Conservation (phyloP, 2,113 vertebrate genomes). For the Chascanopsetta lugubris region DNA sequence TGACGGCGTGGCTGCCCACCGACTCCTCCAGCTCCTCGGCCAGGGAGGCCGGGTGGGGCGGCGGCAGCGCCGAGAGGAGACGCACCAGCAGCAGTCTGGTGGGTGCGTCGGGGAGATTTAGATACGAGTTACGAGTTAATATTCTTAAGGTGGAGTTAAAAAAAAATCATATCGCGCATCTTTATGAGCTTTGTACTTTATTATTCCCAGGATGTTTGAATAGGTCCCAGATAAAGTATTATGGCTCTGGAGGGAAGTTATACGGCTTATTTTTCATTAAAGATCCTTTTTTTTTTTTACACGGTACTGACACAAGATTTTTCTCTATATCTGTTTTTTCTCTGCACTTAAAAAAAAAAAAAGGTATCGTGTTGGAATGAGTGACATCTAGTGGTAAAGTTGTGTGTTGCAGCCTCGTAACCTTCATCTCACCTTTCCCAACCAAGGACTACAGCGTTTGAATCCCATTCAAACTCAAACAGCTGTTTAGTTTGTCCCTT, state of each 20-base stretch:
- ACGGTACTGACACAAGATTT: too few species aligned
- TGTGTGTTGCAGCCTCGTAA: too few species aligned
- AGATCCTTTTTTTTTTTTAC: too few species aligned
- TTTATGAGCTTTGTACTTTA: neutral
- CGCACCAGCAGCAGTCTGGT: constrained; percentile 84
- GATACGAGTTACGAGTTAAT: constrained; percentile 25
- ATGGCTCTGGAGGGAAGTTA: neutral
- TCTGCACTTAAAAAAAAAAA: too few species aligned
- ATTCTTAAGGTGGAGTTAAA: constrained; percentile 28
- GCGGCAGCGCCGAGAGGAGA: constrained; percentile 78
- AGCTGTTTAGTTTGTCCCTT: too few species aligned
- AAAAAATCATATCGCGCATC: constrained; percentile 28
- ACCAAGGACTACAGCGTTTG: too few species aligned
- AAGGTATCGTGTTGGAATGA: too few species aligned
- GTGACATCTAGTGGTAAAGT: too few species aligned
- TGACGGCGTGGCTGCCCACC: constrained; percentile 70
- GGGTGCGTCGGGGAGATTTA: neutral
- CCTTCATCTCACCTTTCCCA: too few species aligned
- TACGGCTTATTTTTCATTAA: neutral
- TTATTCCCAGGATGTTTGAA: constrained; percentile 28
- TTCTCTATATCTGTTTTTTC: too few species aligned
- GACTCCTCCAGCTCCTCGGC: constrained; percentile 83
- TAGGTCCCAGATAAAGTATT: constrained; percentile 17
- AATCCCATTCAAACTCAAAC: too few species aligned
- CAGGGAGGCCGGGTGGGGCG: constrained; percentile 72